A percentile compares a stretch with the other conserved stretches of the same genome.
phyloP scores from a whole-genome alignment of 2,113 vertebrate genomes.

The Plectropomus leopardus region DNA sequence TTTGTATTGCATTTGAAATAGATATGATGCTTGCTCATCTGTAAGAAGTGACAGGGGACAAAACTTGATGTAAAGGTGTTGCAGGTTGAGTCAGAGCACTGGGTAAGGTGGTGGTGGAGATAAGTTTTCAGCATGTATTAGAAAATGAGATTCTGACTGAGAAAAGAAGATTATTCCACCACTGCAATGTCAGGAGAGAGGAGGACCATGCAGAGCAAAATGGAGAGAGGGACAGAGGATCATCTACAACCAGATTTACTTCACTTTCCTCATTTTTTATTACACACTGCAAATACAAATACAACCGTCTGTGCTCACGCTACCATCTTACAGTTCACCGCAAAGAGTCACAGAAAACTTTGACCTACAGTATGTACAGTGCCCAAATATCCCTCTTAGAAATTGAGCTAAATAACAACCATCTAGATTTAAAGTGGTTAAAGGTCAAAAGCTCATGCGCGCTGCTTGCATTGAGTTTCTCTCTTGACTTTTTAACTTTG shows the following conservation, averaged over 20 bases:
- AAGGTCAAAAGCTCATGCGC: background rate
- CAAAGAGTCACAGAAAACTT: background rate
- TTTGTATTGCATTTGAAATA: too few relatives aligned
- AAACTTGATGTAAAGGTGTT: background rate
- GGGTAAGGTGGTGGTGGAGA: conserved; percentile 13
- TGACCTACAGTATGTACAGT: background rate
- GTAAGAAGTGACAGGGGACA: background rate
- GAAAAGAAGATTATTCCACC: conserved; percentile 29
- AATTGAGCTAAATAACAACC: background rate
- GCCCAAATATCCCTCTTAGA: background rate
- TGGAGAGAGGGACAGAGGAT: background rate
- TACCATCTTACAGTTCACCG: background rate
- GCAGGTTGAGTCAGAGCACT: background rate
- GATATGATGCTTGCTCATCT: too few relatives aligned
- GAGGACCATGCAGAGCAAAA: background rate
- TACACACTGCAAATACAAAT: background rate
- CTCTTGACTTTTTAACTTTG: too few relatives aligned
- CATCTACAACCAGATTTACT: background rate
- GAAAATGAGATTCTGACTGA: conserved; percentile 38
- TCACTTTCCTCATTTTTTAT: background rate
- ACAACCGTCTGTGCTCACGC: background rate
- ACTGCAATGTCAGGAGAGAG: background rate
- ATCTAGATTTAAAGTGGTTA: background rate
- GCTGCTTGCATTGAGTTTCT: rapidly evolving
- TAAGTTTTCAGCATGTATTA: conserved; percentile 13